phyloP scores from a whole-genome alignment of 2,113 vertebrate species.

The Sander lucioperca region DNA sequence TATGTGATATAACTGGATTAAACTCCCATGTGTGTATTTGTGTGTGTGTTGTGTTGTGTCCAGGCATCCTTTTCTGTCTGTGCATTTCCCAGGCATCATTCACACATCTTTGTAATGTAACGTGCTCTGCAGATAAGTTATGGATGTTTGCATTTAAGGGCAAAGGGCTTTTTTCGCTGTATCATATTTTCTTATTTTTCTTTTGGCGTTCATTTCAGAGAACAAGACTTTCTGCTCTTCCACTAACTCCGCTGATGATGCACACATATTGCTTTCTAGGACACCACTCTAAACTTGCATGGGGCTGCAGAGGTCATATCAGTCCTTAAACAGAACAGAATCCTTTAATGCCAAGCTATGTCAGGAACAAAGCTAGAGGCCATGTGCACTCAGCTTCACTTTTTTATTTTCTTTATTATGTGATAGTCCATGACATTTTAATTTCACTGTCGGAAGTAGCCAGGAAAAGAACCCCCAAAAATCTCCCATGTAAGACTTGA shows the following conservation, averaged over 20 bases:
- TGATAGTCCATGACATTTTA: too few species aligned
- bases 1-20: constrained; percentile 29
- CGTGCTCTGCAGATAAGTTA: not conserved
- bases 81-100: too few species aligned
- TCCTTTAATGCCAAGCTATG: not conserved
- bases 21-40: not conserved
- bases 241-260: not conserved
- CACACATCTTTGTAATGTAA: not conserved
- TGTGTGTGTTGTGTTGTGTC: constrained; percentile 19
- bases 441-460: too few species aligned
- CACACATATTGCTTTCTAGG: not conserved
- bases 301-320: not conserved
- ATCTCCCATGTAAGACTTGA: too few species aligned
- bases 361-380: not conserved
- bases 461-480: too few species aligned
- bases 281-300: not conserved
- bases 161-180: not conserved
- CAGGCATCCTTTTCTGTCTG: not conserved
- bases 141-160: not conserved
- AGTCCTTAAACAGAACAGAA: not conserved
- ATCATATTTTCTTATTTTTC: not conserved
- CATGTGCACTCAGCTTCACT: not conserved
- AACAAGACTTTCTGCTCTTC: not conserved
- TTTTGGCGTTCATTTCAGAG: not conserved
- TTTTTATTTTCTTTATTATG: too few species aligned